These are phyloP conservation scores for Lingula anatina DNA, from an alignment of 2,888 invertebrate genomes.

Conservation along the genomic window DNA sequence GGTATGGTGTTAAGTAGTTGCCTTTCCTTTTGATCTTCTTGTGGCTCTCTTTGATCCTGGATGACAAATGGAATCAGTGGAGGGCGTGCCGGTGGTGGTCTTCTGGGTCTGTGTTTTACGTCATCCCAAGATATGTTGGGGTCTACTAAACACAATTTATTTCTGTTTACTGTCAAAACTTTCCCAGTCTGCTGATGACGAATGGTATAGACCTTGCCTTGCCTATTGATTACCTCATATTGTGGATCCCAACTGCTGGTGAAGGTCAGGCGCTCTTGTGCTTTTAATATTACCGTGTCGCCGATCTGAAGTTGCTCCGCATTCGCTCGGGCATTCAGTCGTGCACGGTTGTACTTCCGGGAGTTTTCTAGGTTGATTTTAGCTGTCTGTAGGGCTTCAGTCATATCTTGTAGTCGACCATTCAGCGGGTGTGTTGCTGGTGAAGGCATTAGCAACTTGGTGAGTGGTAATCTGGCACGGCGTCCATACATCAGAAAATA, in stretches of 20 bases:
- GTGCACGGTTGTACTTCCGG: conserved; percentile 1
- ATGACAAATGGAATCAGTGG: too few species aligned
- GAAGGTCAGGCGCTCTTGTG: conserved; percentile 1
- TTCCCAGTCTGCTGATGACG: conserved; percentile 2
- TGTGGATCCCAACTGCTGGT: conserved; percentile 6
- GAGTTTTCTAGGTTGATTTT: not conserved
- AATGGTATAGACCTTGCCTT: not conserved
- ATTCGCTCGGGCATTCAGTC: not conserved
- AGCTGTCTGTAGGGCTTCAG: not conserved
- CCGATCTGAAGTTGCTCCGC: not conserved
- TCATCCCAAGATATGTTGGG: conserved; percentile 5
- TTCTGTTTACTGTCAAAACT: not conserved
- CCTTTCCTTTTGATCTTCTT: too few species aligned
- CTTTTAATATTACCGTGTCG: conserved; percentile 1
- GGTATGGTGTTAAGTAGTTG: too few species aligned
- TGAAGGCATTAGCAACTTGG: not conserved
- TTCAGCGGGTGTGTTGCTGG: not conserved
- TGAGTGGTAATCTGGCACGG: conserved; percentile 1
- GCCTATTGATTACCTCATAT: not conserved
- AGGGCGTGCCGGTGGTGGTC: too few species aligned
- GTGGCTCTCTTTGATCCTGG: too few species aligned
- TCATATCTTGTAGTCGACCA: too few species aligned
- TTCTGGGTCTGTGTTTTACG: not conserved
- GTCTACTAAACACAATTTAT: conserved; percentile 4
- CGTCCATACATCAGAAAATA: conserved; percentile 6